phyloP scores from a whole-genome alignment of 2,113 vertebrate genomes.

The Sclerurus mexicanus region DNA sequence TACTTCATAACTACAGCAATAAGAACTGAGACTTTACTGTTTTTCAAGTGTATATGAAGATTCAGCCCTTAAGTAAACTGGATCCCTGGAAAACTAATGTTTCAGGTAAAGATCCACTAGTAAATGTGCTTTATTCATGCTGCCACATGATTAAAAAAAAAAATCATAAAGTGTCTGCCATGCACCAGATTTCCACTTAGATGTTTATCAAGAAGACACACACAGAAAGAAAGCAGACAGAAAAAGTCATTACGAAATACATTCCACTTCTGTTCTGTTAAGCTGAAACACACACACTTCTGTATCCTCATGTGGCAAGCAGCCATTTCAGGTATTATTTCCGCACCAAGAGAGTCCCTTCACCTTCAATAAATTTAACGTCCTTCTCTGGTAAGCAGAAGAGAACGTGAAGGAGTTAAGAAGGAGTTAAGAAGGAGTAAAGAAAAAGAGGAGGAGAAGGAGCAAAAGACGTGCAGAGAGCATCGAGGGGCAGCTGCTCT shows the following conservation, averaged over 20 bases:
- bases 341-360: not conserved
- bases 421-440: not conserved
- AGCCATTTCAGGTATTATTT: not conserved
- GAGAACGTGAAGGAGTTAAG: not conserved
- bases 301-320: not conserved
- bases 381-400: not conserved
- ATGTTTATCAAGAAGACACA: not conserved
- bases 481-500: rapidly evolving
- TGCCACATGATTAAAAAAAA: not conserved
- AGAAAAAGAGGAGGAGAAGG: not conserved
- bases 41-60: not conserved
- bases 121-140: not conserved
- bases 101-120: not conserved
- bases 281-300: not conserved
- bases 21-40: not conserved
- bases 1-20: not conserved
- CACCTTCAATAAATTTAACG: not conserved
- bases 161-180: not conserved
- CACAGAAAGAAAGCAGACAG: not conserved
- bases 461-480: not conserved
- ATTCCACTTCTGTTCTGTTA: not conserved
- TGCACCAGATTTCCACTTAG: not conserved
- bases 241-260: not conserved
- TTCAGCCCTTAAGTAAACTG: not conserved
- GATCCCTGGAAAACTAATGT: not conserved